phyloP scores from a whole-genome alignment of 2,797 vertebrate species.

The Acanthurus tractus region DNA sequence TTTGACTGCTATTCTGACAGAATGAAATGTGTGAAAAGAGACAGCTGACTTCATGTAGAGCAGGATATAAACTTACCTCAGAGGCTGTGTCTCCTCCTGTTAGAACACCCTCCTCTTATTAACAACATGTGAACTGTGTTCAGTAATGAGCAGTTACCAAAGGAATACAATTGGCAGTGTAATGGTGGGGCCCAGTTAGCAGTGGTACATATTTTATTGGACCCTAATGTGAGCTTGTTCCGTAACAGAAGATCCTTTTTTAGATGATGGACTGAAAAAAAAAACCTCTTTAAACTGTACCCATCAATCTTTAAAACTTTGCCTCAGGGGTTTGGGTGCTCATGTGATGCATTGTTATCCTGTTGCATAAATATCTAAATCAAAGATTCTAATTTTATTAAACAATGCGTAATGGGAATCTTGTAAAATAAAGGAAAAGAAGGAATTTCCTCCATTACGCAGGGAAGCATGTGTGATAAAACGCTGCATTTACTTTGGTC shows the following conservation, averaged over 20 bases:
- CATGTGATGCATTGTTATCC: slow-evolving; percentile 38
- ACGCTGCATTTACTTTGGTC: slow-evolving; percentile 39
- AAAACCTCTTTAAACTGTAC: slow-evolving; percentile 42
- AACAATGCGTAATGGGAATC: slow-evolving; percentile 45
- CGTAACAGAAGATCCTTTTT: slow-evolving; percentile 40
- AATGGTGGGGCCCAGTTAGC: slow-evolving; percentile 48
- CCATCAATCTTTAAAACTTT: slow-evolving; percentile 38
- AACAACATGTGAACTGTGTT: slow-evolving; percentile 62
- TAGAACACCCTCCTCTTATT: slow-evolving; percentile 67
- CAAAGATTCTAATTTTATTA: slow-evolving; percentile 50
- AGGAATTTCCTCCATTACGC: slow-evolving; percentile 53
- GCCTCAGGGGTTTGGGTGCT: slow-evolving; percentile 22
- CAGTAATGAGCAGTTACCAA: slow-evolving; percentile 68
- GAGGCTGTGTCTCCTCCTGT: slow-evolving; percentile 46
- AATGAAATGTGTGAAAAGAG: slow-evolving; percentile 37
- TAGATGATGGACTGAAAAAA: slow-evolving; percentile 35
- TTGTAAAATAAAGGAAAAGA: slow-evolving; percentile 61
- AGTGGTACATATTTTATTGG: slow-evolving; percentile 61
- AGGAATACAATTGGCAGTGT: slow-evolving; percentile 55
- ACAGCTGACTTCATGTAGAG: slow-evolving; percentile 22
- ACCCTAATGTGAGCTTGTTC: slow-evolving; percentile 49
- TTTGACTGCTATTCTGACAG: not conserved
- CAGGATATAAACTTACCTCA: slow-evolving; percentile 49
- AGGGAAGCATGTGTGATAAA: slow-evolving; percentile 42
- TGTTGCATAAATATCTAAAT: slow-evolving; percentile 42